Evolutionary conservation across 2,888 invertebrate species (phyloP), one percentile per base, ranked within the genome.

Genomic region (Eilema sororculum): DNA sequence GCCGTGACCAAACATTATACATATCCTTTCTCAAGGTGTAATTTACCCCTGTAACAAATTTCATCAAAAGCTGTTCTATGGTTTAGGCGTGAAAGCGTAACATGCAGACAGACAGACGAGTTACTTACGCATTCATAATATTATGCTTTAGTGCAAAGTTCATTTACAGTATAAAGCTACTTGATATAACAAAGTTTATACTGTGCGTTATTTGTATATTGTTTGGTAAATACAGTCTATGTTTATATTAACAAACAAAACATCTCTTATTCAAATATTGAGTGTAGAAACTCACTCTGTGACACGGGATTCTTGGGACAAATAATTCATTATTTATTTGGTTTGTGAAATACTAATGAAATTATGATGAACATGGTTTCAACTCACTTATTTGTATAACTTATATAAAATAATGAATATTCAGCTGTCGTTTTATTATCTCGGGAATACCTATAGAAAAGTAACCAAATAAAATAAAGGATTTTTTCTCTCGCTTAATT

Each of bases 281-380:
- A 64, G 13, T n/a, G 12, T 0, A 20, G 25, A 28, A 28, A n/a
- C 46, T 6, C 46, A 10, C 28, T 65, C n/a, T n/a, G 65, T 57
- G 56, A 57, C 57, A 20, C 9, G 65, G 33, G 65, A 33, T 57
- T 57, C 22, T 52, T n/a, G 13, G 9, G 56, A 46, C 65, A 57
- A 65, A 56, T 65, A 65, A 24, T 65, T 33, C 57, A 52, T 57
- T 62, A 12, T 58, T 52, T 52, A 64, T 46, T 52, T 64, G 28
- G 52, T 33, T 56, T 65, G 65, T 33, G 65, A 56, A 9, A 57
- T 28, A 46, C 56, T 57, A 65, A 56, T 24, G 57, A 65, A 24
- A 56, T 24, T 57, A 33, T 20, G 22, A 33, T 57, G 24, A 33
- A 24, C 24, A 57, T 33, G 22, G 22, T 22, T 24, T 28, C 12